These are phyloP conservation scores for Conchocele bisecta DNA, from an alignment of 2,888 invertebrate genomes.

Conservation along the genomic window DNA sequence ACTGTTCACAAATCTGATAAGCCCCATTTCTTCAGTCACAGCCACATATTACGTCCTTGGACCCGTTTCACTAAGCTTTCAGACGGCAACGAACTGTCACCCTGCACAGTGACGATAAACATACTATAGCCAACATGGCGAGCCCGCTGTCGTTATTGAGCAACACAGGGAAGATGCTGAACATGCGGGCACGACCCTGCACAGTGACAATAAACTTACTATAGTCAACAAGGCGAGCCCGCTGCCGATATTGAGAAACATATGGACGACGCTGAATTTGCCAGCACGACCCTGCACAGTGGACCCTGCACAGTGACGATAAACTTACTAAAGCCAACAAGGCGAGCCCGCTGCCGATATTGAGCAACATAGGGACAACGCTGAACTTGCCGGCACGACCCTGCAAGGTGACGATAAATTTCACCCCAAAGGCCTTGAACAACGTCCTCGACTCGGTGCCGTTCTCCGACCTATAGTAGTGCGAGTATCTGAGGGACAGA, in stretches of 20 bases:
- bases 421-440: constrained; percentile 83
- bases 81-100: too few species aligned
- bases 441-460: constrained; percentile 80
- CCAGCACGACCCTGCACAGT: constrained; percentile 83
- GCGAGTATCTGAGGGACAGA: too few species aligned
- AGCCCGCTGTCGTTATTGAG: constrained; percentile 84
- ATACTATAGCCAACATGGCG: constrained; percentile 84
- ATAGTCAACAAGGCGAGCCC: constrained; percentile 84
- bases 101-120: too few species aligned
- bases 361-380: constrained; percentile 83
- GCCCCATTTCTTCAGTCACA: too few species aligned
- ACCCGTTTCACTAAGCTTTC: neutral
- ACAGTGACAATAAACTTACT: constrained; percentile 83
- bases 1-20: too few species aligned
- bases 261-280: constrained; percentile 84
- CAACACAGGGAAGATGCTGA: constrained; percentile 83
- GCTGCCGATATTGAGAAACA: constrained; percentile 84
- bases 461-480: constrained; percentile 79
- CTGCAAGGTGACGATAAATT: constrained; percentile 83
- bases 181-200: constrained; percentile 84
- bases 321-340: constrained; percentile 83
- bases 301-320: too few species aligned
- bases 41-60: too few species aligned
- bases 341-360: constrained; percentile 84
- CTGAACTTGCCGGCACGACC: constrained; percentile 84